These are phyloP conservation scores for Apocheima hispidaria DNA, from an alignment of 2,888 invertebrate genomes.

Conservation along the genomic window DNA sequence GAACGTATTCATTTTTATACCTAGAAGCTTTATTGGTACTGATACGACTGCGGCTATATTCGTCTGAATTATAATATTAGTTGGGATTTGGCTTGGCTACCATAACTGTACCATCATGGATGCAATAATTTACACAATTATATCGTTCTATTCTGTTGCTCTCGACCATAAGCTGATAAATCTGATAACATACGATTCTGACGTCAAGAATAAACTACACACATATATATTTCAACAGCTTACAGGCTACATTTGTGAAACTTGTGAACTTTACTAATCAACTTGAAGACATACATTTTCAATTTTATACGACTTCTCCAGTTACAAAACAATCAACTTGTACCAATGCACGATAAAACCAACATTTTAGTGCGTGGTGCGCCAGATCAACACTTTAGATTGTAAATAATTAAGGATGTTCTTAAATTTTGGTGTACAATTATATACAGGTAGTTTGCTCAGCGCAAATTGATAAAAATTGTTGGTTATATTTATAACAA, in stretches of 20 bases:
- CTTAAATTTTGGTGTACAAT: constrained; percentile 56
- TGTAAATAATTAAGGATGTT: constrained; percentile 54
- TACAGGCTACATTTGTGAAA: not conserved
- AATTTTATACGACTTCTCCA: constrained; percentile 11
- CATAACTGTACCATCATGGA: no score
- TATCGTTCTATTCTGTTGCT: not conserved
- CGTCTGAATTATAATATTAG: no score
- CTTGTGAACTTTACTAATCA: not conserved
- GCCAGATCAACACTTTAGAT: constrained; percentile 51
- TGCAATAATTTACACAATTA: no score
- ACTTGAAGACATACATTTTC: constrained; percentile 10
- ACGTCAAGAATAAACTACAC: not conserved
- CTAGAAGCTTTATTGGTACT: no score
- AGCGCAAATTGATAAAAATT: constrained; percentile 61
- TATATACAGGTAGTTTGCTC: constrained; percentile 53
- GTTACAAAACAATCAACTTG: constrained; percentile 13
- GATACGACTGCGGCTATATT: no score
- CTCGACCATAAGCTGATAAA: not conserved
- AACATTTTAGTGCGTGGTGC: constrained; percentile 24
- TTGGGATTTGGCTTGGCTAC: no score
- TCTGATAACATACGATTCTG: not conserved
- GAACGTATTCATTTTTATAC: no score
- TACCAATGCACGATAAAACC: constrained; percentile 14
- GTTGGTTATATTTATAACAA: constrained; percentile 50
- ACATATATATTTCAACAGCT: not conserved